These are phyloP conservation scores for Hypothenemus hampei DNA, from an alignment of 1,140 invertebrate species.

Conservation along the genomic window DNA sequence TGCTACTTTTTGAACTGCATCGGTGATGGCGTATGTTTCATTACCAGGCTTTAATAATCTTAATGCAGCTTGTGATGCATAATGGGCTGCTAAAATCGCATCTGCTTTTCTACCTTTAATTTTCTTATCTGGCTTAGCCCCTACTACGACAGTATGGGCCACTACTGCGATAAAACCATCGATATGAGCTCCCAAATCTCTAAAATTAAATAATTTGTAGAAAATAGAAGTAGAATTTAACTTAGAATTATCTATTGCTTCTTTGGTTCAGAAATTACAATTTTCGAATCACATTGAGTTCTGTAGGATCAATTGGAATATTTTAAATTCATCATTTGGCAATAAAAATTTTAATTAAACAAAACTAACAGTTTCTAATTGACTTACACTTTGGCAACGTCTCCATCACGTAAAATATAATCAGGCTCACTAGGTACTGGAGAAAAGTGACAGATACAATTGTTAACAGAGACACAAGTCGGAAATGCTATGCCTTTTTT, in stretches of 20 bases:
- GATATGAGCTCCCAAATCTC: conserved; percentile 95
- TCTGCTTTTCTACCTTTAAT: conserved; percentile 83
- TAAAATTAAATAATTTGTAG: conserved; percentile 49
- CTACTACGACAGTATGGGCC: conserved; percentile 92
- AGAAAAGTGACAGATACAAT: conserved; percentile 98
- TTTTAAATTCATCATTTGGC: conserved; percentile 20
- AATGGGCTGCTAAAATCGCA: conserved; percentile 91
- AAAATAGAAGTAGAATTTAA: neutral
- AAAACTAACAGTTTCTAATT: neutral
- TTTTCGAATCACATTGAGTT: conserved; percentile 12
- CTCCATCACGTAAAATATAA: conserved; percentile 82
- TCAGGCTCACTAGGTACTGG: conserved; percentile 91
- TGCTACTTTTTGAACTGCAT: conserved; percentile 89
- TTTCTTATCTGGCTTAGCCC: conserved; percentile 65
- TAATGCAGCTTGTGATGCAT: conserved; percentile 90
- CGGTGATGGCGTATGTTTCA: conserved; percentile 79
- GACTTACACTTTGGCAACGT: conserved; percentile 96
- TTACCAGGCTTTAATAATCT: conserved; percentile 87
- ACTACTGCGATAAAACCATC: conserved; percentile 99
- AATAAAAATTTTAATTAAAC: neutral
- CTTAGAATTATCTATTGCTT: neutral
- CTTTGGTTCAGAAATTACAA: neutral
- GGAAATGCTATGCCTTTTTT: conserved; percentile 99
- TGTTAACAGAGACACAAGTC: conserved; percentile 97
- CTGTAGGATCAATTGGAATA: conserved; percentile 40